Evolutionary conservation across 2,797 vertebrate species (phyloP), one percentile per base, ranked within the genome.

Genomic region (Amniataba percoides): DNA sequence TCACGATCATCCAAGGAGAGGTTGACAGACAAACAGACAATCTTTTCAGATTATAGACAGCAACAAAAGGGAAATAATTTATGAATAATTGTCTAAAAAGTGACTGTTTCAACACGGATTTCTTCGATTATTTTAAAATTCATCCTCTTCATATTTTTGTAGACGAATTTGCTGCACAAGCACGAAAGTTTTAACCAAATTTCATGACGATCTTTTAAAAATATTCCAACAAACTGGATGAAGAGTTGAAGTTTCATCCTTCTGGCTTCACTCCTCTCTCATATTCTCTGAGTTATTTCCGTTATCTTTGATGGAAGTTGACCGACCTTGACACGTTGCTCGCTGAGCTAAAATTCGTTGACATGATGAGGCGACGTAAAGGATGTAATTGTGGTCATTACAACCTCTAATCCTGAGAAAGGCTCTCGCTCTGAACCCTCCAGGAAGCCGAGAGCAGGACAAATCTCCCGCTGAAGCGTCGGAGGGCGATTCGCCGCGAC

Each of bases 391-490:
- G 27, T 31, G 5, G 27, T 31, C 3, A 31, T 31, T 31, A 31
- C 5, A 31, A 56, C 31, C 53, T 0, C 4, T 42, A 2, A 66
- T 36, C 67, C 8, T 5, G 1, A 56, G 31, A 9, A 64, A 67
- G 36, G n/a, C 13, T 21, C 39, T 68, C 9, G 8, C 4, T 71
- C 52, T 40, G 7, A 58, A 49, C 10, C 13, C n/a, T 21, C n/a
- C 14, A 71, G 36, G 45, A 27, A 42, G 64, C 71, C 60, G 3
- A 48, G 23, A 64, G n/a, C 36, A 8, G 71, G 62, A 62, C 43
- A 8, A 45, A 78, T 49, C 34, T 55, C 48, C 34, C 27, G 59
- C 18, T 8, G 49, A 74, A 5, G 39, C 55, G 1, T 57, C 42
- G 4, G 18, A 55, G 16, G 21, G 27, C 0, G 34, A 61, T 71